Evolutionary conservation across 1,140 invertebrate species (phyloP), one percentile per base, ranked within the genome.

Genomic region (Neodiprion pinetum): DNA sequence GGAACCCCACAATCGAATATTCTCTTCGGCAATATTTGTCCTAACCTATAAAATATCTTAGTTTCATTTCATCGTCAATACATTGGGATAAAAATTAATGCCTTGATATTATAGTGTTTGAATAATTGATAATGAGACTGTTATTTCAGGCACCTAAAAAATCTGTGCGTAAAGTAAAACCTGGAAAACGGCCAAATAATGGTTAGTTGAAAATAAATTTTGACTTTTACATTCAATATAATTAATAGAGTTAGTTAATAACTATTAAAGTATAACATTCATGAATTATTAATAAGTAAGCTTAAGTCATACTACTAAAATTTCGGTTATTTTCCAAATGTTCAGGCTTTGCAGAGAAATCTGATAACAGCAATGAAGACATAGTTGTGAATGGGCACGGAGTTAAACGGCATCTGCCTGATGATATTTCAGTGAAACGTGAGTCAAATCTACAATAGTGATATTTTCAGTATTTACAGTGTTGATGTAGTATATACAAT

Each of bases 71-170:
- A 40, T 40, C 28, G 28, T 40, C 28, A 40, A 40, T 40, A 40
- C 1, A 3, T 40, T 40, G 28, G 1, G 28, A 40, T 40, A 40
- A 40, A 40, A 61, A 61, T 9, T 61, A 4, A 17, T 61, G 11
- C 3, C 0, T 61, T 61, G 7, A 12, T 12, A 61, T 61, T 14
- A 61, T 14, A 61, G 11, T 61, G 9, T 9, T 61, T 17, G 53
- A 17, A 47, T 67, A 17, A 71, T 21, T 14, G 5, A 69, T 28
- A 69, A 69, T 28, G 7, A 14, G 94, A 88, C 95, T 94, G 85
- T 90, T 40, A 40, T 40, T 94, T 86, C 95, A 94, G 14, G 95
- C 91, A 80, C 95, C 95, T 94, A 94, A 95, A 86, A 95, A 94
- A 5, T 95, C 94, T 53, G 85, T 85, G 28, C 93, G 94, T 77